These are phyloP conservation scores for Phoenoteleia sp. DNA, from an alignment of 2,888 invertebrate species.

Conservation along the genomic window DNA sequence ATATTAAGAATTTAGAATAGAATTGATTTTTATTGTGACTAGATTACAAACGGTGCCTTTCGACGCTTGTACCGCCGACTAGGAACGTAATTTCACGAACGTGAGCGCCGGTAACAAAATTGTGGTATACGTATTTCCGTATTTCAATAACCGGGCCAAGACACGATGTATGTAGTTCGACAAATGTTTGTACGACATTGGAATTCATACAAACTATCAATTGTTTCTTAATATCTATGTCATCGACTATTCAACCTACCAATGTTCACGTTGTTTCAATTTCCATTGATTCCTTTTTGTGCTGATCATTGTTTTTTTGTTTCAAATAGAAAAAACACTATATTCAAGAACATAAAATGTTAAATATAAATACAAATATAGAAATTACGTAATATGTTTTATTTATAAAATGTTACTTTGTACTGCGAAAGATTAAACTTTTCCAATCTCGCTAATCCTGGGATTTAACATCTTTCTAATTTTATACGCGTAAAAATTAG, in stretches of 20 bases:
- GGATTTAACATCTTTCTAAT: constrained; percentile 24
- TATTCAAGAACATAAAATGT: constrained; percentile 15
- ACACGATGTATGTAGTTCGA: constrained; percentile 83
- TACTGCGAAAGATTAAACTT: constrained; percentile 46
- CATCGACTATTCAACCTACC: constrained; percentile 79
- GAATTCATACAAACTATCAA: constrained; percentile 86
- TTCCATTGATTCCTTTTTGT: constrained; percentile 14
- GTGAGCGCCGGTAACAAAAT: constrained; percentile 75
- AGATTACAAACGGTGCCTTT: constrained; percentile 86
- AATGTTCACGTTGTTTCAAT: constrained; percentile 34
- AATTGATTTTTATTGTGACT: constrained; percentile 86
- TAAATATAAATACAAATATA: constrained; percentile 45
- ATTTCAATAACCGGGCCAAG: constrained; percentile 68
- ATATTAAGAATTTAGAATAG: constrained; percentile 83
- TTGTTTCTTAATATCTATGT: constrained; percentile 82
- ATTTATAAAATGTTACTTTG: constrained; percentile 59
- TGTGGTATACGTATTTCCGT: constrained; percentile 53
- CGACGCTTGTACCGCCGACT: constrained; percentile 84
- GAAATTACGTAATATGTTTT: constrained; percentile 51
- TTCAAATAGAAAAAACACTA: constrained; percentile 17
- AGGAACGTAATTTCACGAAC: constrained; percentile 81
- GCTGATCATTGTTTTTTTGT: neutral
- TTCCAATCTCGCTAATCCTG: constrained; percentile 28
- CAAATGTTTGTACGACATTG: constrained; percentile 85
- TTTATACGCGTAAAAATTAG: constrained; percentile 30